A percentile compares a stretch with the other conserved stretches of the same genome.
Conservation (phyloP, 1,140 invertebrate species). For the Paracyclopina nana region DNA sequence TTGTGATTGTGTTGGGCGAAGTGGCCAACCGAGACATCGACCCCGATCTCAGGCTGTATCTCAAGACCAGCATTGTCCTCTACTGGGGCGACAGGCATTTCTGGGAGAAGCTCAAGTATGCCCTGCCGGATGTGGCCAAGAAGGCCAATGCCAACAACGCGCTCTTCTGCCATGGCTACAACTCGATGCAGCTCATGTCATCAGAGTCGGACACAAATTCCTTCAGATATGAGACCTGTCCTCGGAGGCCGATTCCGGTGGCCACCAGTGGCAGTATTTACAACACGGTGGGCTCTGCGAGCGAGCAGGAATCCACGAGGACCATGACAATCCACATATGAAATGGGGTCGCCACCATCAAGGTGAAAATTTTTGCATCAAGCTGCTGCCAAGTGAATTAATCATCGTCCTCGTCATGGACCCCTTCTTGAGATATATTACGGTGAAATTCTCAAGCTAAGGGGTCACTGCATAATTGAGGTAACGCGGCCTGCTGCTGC, state of each 20-base stretch:
- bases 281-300: background rate
- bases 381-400: too few species aligned
- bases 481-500: too few species aligned
- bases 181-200: too few species aligned
- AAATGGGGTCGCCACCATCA: background rate
- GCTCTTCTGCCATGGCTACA: too few species aligned
- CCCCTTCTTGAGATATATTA: too few species aligned
- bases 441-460: too few species aligned
- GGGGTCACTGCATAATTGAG: too few species aligned
- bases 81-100: constrained; percentile 78
- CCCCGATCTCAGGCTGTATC: constrained; percentile 66
- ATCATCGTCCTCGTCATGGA: too few species aligned
- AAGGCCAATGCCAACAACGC: background rate
- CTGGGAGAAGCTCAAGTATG: constrained; percentile 79
- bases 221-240: background rate
- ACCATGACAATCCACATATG: constrained; percentile 3
- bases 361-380: too few species aligned
- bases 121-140: constrained; percentile 40
- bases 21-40: constrained; percentile 68
- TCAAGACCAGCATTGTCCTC: constrained; percentile 78
- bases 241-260: background rate
- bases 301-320: background rate
- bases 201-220: background rate
- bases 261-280: background rate
- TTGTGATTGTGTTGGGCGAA: constrained; percentile 65